Base-by-base conservation (phyloP, 2,113 vertebrate genomes). In the Corythaixoides concolor region DNA sequence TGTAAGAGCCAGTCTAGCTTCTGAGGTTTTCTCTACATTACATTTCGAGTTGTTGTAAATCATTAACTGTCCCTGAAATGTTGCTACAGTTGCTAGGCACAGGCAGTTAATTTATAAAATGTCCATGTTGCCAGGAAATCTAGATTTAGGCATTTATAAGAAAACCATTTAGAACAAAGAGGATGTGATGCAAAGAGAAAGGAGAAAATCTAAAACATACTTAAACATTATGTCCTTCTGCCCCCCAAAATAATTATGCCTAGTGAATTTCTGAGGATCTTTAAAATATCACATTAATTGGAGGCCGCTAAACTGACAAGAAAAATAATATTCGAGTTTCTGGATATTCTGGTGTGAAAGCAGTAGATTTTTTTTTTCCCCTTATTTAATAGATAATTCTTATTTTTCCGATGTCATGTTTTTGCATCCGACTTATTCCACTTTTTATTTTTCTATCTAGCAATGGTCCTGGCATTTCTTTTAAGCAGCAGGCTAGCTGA, bases 11-110 rank as follows among this genome's bases (percentile, higher is more conserved):
- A 55, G 55, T 33, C 76, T 91, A 43, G 52, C 27, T 89, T 80
- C 59, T 23, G 30, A 88, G 33, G 41, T 74, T 80, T 67, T 37
- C 60, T 58, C 82, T 68, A 50, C 20, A 22, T 80, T 77, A 60
- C 19, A 20, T 85, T 92, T 91, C 2, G 27, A 81, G 64, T 24
- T 63, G 53, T 39, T 84, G 62, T 82, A 95, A 94, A 96, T 94
- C 91, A 90, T 94, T 95, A 96, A 88, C 59, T 70, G 50, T 77
- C 80, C 72, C 91, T 94, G 79, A 96, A 95, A 89, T 15, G 11
- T 50, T 93, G 79, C 75, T 79, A 70, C 68, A 73, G 85, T 96
- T 95, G 77, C 91, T 89, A 96, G 83, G 83, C 52, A 90, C 69
- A 93, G 53, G 43, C 59, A 93, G 70, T 55, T 90, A 49, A 88